A percentile compares a stretch with the other conserved stretches of the same genome.
These are phyloP conservation scores for Bambusicola thoracicus DNA, from an alignment of 2,113 vertebrate species.

Conservation along the genomic window DNA sequence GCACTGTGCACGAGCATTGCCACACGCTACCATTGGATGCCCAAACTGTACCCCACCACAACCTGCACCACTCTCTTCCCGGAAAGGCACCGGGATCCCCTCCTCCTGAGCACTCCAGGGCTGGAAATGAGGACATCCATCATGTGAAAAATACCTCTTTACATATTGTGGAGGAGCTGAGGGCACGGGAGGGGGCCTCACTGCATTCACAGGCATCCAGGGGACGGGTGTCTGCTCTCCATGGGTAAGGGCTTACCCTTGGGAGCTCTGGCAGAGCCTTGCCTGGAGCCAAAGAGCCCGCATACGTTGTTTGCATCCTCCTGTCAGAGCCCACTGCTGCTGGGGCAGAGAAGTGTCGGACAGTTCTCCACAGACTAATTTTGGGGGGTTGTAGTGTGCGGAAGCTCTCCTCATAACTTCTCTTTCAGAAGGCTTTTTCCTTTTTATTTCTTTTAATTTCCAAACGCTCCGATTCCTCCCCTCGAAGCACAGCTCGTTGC, in stretches of 20 bases:
- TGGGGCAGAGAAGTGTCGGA: not conserved
- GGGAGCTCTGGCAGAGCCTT: not conserved
- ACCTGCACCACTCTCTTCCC: not conserved
- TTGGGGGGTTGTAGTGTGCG: not conserved
- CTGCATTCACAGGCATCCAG: not conserved
- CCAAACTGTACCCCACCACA: fast-evolving
- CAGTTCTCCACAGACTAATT: not conserved
- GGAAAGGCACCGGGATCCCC: not conserved
- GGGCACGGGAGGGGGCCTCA: not conserved
- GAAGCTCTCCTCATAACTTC: not conserved
- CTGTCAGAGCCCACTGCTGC: not conserved
- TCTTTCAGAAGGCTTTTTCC: not conserved
- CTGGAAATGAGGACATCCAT: not conserved
- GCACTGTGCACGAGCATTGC: not conserved
- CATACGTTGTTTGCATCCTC: not conserved
- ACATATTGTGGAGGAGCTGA: not conserved
- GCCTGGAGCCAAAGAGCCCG: fast-evolving
- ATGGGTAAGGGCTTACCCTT: fast-evolving
- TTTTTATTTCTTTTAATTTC: slow-evolving; percentile 39
- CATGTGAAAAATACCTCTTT: not conserved
- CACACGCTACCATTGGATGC: not conserved
- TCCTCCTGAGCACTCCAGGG: not conserved
- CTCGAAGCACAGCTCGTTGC: not conserved
- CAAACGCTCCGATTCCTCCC: slow-evolving; percentile 26
- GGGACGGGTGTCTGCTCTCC: not conserved